Evolutionary conservation across 2,113 vertebrate species (phyloP).

Genomic region (Bubalus kerabau): DNA sequence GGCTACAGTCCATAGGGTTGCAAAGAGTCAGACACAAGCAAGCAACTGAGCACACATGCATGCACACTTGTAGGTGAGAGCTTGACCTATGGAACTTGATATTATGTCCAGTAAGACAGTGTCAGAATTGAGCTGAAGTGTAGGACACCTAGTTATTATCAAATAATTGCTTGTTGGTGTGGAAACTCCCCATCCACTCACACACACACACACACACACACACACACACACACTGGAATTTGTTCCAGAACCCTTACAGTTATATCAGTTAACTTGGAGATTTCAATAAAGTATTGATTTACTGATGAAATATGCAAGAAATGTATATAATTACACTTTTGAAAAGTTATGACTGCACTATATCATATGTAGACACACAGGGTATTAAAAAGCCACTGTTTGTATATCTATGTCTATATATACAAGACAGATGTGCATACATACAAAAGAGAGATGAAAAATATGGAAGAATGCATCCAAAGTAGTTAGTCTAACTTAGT

Average conservation of each 20-base stretch:
- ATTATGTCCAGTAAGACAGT: not conserved
- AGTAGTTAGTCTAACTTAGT: not conserved
- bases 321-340: not conserved
- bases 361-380: not conserved
- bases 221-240: not conserved
- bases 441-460: not conserved
- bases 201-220: not conserved
- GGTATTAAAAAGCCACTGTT: not conserved
- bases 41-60: accelerated
- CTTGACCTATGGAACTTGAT: not conserved
- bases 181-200: not conserved
- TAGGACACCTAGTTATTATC: not conserved
- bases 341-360: not conserved
- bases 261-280: not conserved
- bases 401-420: not conserved
- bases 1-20: not conserved
- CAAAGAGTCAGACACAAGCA: not conserved
- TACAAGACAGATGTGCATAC: not conserved
- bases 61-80: not conserved
- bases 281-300: not conserved
- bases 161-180: not conserved
- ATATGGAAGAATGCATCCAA: not conserved
- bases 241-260: not conserved
- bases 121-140: not conserved
- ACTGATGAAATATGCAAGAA: not conserved